Evolutionary conservation across 1,140 invertebrate genomes (phyloP).

Genomic region (Hycleus phaleratus): DNA sequence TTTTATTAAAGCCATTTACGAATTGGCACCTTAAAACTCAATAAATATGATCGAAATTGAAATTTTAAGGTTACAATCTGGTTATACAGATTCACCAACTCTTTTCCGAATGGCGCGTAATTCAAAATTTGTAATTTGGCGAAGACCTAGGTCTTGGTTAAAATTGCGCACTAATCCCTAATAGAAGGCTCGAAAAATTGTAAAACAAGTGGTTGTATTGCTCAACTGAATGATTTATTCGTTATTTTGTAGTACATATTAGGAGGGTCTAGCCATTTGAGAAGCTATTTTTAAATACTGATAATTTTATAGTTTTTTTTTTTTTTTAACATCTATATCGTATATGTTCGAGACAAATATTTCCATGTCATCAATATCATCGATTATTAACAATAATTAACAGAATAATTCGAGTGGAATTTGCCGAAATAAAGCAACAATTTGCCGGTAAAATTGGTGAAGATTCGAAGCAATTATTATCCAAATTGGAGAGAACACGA

Average conservation of each 20-base stretch:
- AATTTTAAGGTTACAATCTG: no score
- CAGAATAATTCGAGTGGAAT: background rate
- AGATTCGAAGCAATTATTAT: background rate
- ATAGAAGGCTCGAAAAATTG: no score
- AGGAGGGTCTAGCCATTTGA: conserved; percentile 41
- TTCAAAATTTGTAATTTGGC: no score
- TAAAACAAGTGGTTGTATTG: conserved; percentile 2
- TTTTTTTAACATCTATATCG: conserved; percentile 35
- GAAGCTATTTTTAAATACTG: conserved; percentile 42
- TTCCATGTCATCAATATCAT: conserved; percentile 17
- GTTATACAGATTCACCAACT: no score
- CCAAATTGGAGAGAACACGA: background rate
- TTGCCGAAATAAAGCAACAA: background rate
- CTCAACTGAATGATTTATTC: conserved; percentile 37
- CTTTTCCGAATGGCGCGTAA: no score
- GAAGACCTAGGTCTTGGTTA: no score
- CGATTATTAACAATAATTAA: background rate
- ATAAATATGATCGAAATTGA: no score
- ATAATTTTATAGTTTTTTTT: conserved; percentile 37
- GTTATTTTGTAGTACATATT: conserved; percentile 38
- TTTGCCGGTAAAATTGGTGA: background rate
- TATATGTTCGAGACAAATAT: conserved; percentile 23
- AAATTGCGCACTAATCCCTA: no score
- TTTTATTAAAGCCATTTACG: no score
- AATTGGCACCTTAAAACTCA: no score